Base-by-base conservation (phyloP, 2,797 vertebrate species). In the Aphelocoma californica region DNA sequence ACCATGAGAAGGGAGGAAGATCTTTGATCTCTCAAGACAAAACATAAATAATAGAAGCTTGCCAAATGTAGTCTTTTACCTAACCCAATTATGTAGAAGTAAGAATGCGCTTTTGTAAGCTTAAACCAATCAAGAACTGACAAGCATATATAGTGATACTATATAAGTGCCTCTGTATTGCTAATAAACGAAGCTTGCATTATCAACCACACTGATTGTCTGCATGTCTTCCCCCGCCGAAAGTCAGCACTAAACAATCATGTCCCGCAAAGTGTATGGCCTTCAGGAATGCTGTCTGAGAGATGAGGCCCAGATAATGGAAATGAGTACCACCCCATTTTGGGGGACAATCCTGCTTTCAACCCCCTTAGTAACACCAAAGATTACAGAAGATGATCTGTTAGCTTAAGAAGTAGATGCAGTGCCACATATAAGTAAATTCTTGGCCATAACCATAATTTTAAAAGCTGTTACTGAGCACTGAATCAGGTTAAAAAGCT, bases 291-390 rank as follows among this genome's bases (percentile, higher is more conserved):
- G 17, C 34, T 87, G 71, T 18, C 62, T 70, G 65, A 85, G 79
- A 69, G 20, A 70, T 24, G 21, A 65, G 47, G 23, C 29, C 24
- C 45, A 45, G 29, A 4, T 47, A 26, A 47, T 29, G 24, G 24
- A 42, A 31, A 24, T 0, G 0, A 62, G 34, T 38, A 31, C 48
- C 44, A 29, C 8, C 2, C 5, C 13, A 5, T 47, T 67, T 38
- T 10, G 1, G 34, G 50, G 11, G 14, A 19, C 26, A 73, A 21
- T 36, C 31, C 45, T 51, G 34, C 36, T 64, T 56, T 34, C 29
- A 64, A 45, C 18, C 57, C 26, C 51, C 26, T 48, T 38, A 18
- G 5, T 34, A 17, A 21, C 26, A 44, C 18, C 23, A 19, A 54
- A 60, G 40, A 21, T 58, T 78, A 23, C 25, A 36, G 31, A 71